These are phyloP conservation scores for Percopsis omiscomaycus DNA, from an alignment of 2,797 vertebrate species.

Conservation along the genomic window DNA sequence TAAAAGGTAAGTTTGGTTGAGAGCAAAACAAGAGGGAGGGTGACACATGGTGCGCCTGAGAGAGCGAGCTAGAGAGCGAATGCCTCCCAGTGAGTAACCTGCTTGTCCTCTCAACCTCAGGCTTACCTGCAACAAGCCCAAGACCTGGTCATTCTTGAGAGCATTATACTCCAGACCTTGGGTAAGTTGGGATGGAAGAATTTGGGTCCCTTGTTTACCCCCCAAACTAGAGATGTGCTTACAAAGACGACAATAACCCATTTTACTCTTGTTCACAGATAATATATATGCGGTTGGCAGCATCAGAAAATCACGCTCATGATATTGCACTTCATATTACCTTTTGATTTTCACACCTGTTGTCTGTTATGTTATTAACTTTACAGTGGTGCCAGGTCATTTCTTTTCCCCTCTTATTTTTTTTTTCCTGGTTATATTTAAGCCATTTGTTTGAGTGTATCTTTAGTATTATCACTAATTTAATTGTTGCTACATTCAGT, in stretches of 20 bases:
- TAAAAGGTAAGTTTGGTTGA: constrained; percentile 8
- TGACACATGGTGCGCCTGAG: constrained; percentile 17
- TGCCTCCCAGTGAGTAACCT: constrained; percentile 81
- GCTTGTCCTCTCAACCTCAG: constrained; percentile 89
- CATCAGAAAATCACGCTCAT: constrained; percentile 27
- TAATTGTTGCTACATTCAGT: constrained; percentile 1
- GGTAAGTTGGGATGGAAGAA: constrained; percentile 86
- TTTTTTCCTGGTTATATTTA: constrained; percentile 14
- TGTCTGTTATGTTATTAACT: constrained; percentile 23
- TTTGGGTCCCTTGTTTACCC: constrained; percentile 68
- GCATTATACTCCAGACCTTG: constrained; percentile 97
- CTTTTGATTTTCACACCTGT: constrained; percentile 11
- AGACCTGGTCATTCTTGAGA: constrained; percentile 98
- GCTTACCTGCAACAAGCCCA: constrained; percentile 97
- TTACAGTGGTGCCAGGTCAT: constrained; percentile 12
- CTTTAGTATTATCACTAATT: not conserved
- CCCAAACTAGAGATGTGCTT: constrained; percentile 53
- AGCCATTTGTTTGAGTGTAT: constrained; percentile 23
- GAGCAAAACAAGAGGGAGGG: constrained; percentile 18
- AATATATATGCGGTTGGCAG: constrained; percentile 27
- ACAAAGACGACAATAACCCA: constrained; percentile 59
- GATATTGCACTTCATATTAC: constrained; percentile 9
- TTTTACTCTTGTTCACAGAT: constrained; percentile 68
- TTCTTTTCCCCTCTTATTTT: constrained; percentile 8
- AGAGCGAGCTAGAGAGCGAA: constrained; percentile 23